Evolutionary conservation across 2,113 vertebrate genomes (phyloP).

Genomic region (Brachypodius melanocephalos): DNA sequence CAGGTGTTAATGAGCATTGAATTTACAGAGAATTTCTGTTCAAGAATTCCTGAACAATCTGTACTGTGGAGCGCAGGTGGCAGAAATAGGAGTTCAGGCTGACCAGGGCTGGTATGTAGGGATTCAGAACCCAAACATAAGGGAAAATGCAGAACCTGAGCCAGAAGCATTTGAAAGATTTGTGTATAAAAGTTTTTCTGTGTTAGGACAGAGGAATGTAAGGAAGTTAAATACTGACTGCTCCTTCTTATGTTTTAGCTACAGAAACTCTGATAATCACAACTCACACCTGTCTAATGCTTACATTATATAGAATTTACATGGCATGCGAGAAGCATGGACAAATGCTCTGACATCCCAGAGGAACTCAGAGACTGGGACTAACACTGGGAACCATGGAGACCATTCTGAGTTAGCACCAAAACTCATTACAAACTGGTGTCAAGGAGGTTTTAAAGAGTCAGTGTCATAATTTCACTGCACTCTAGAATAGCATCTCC

Average conservation of each 20-base stretch:
- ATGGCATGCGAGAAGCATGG: background rate
- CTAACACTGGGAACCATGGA: background rate
- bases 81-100: background rate
- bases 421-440: background rate
- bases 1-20: background rate
- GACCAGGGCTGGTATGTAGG: background rate
- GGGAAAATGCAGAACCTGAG: slow-evolving; percentile 1
- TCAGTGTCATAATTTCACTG: background rate
- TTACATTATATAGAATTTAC: background rate
- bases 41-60: background rate
- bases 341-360: background rate
- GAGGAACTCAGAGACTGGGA: background rate
- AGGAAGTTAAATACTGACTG: background rate
- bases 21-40: background rate
- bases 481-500: background rate
- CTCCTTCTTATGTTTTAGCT: background rate
- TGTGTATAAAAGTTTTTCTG: background rate
- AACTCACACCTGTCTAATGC: background rate
- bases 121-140: background rate
- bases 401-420: background rate
- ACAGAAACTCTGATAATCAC: background rate
- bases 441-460: background rate
- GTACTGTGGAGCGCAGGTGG: background rate
- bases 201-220: background rate
- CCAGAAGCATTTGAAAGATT: background rate